Base-by-base conservation (phyloP, 1,140 invertebrate species). In the Aphaenogaster rudis region DNA sequence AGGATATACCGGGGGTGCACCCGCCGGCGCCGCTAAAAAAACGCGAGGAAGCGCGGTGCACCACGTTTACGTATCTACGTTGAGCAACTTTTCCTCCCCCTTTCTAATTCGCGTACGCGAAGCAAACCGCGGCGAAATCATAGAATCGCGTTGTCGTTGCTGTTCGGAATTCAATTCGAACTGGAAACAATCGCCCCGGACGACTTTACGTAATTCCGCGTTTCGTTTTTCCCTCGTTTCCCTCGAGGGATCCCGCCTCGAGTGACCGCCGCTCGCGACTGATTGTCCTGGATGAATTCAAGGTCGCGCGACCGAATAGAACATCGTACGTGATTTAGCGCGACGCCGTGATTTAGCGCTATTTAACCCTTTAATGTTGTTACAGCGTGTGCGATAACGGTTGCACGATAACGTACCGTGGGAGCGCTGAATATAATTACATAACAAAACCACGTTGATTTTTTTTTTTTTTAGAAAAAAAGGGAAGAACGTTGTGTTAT, bases 41-140 rank as follows among this genome's bases (percentile, higher is more conserved):
- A 52, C 28, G 28, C 59, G 13, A 36, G 21, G 33, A 28, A 57
- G 50, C 33, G 21, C 39, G 64, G 7, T 80, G 52, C 52, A 72
- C 63, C 74, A 48, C 48, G 54, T 89, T 91, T 91, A 94, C 87
- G 93, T 94, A 93, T 92, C 94, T 95, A 95, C 88, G 93, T 93
- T 95, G 94, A 95, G 94, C 93, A 95, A 94, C 88, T 93, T 93
- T 88, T 88, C 52, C 63, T 81, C 80, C 50, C 66, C 85, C 63
- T 48, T 86, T 48, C 71, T 87, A 54, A 69, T 61, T 82, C 88
- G 63, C 85, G 67, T 45, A 77, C 54, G 74, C 69, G 48, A 88
- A 91, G 76, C 71, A 88, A 91, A 89, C 59, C 76, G 71, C 85
- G 87, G 82, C 63, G 81, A 78, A 91, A 82, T 89, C 21, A 77